Percentiles rank a stretch among this genome's conserved stretches.
Conservation (phyloP, 2,888 invertebrate genomes). For the Meteorus colon region DNA sequence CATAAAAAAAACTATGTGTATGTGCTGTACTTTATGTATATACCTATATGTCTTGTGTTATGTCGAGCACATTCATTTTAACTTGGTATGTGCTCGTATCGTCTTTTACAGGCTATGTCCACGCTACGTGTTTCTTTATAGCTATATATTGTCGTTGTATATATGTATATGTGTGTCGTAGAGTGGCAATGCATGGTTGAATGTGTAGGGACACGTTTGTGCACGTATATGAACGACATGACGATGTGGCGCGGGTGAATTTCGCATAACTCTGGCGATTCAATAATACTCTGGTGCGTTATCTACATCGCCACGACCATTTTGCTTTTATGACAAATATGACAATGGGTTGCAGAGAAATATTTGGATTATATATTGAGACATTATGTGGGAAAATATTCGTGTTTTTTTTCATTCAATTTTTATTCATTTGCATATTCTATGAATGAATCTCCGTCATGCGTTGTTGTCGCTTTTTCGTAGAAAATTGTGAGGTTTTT, state of each 20-base stretch:
- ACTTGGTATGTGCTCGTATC: conserved; percentile 27
- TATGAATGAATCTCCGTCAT: too few relatives aligned
- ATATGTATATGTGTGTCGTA: conserved; percentile 25
- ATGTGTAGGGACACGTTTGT: not conserved
- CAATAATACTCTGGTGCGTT: conserved; percentile 49
- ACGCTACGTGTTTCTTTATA: conserved; percentile 23
- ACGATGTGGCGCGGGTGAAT: conserved; percentile 40
- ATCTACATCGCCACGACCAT: conserved; percentile 54
- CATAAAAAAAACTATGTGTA: conserved; percentile 33
- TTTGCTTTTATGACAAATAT: conserved; percentile 37
- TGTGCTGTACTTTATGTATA: not conserved
- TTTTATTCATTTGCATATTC: not conserved
- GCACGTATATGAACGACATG: conserved; percentile 36
- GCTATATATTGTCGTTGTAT: conserved; percentile 24
- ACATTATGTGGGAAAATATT: not conserved
- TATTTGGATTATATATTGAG: not conserved
- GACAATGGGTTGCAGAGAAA: not conserved
- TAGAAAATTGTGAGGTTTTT: too few relatives aligned
- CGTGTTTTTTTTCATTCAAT: not conserved
- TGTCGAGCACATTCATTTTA: conserved; percentile 29
- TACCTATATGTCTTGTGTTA: conserved; percentile 19
- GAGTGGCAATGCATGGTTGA: not conserved
- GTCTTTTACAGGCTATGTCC: conserved; percentile 33
- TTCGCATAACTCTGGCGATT: conserved; percentile 55
- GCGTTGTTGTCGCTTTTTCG: too few relatives aligned